Evolutionary conservation across 1,140 invertebrate genomes (phyloP).

Genomic region (Aphelinus atriplicis): DNA sequence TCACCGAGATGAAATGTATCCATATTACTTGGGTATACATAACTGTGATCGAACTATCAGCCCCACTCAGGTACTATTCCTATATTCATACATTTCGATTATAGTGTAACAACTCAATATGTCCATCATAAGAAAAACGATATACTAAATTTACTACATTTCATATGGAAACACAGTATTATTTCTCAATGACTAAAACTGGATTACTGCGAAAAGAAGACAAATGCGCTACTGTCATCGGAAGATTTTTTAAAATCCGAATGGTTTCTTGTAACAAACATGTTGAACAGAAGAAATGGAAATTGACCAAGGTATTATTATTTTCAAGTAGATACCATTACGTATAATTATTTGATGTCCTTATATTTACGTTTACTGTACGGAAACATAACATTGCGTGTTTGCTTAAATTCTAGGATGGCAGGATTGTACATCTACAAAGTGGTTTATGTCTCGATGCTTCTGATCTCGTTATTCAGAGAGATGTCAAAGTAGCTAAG

Average conservation of each 20-base stretch:
- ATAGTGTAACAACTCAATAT: too few relatives aligned
- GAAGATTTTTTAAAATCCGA: conserved; percentile 59
- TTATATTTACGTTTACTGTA: too few relatives aligned
- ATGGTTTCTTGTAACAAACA: conserved; percentile 67
- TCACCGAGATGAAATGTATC: conserved; percentile 75
- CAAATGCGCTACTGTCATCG: conserved; percentile 72
- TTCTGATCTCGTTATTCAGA: conserved; percentile 39
- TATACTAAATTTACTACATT: too few relatives aligned
- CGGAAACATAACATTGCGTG: neutral
- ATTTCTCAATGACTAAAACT: conserved; percentile 76
- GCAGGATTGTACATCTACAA: conserved; percentile 52
- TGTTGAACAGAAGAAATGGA: conserved; percentile 69
- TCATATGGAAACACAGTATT: conserved; percentile 58
- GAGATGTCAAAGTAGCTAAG: neutral
- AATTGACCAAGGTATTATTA: conserved; percentile 51
- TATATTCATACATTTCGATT: neutral
- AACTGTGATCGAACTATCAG: conserved; percentile 77
- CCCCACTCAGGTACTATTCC: conserved; percentile 57
- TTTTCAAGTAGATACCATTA: too few relatives aligned
- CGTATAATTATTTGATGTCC: too few relatives aligned
- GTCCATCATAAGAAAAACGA: too few relatives aligned
- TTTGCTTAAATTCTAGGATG: conserved; percentile 46
- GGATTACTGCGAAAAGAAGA: conserved; percentile 82
- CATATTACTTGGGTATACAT: conserved; percentile 78
- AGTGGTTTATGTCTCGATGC: conserved; percentile 58